Base-by-base conservation (phyloP, 2,888 invertebrate species). In the Disparrhopalites patrizii region DNA sequence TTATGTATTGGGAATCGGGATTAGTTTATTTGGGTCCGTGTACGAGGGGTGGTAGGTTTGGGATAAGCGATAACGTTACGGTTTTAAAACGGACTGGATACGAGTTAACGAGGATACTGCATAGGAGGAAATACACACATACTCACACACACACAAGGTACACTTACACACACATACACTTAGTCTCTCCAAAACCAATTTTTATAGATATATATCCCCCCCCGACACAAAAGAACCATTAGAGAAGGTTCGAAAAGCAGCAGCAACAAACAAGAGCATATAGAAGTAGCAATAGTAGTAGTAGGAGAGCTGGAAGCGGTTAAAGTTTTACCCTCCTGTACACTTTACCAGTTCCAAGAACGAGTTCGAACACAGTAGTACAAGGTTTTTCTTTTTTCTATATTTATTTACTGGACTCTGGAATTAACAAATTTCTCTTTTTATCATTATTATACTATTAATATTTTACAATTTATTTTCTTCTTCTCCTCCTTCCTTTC, bases 51-150 rank as follows among this genome's bases (percentile, higher is more conserved):
- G 58, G 51, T 57, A 54, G 58, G 65, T 56, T 55, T 43, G 56
- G 63, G 27, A 54, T 25, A 40, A 28, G 40, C 20, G 64, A 64
- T 64, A 64, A 64, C 64, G 64, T 64, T 64, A 64, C 57, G 57
- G 64, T 64, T 64, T 62, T 62, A 50, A 58, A 62, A 62, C 62
- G 62, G 62, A 62, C 52, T 62, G 62, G 62, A 62, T 30, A 61
- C 50, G 57, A 57, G 33, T 54, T 31, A n/a, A n/a, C n/a, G n/a
- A n/a, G n/a, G n/a, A n/a, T n/a, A n/a, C n/a, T n/a, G n/a, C n/a
- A n/a, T n/a, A n/a, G n/a, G n/a, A n/a, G n/a, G n/a, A n/a, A n/a
- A 13, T 8, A 50, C 15, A 13, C 50, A 18, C 25, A 13, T 25
- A 10, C 25, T 51, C n/a, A 10, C 18, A 36, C 36, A 36, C 36